Base-by-base conservation (phyloP, 1,140 invertebrate species). In the Thereuonema tuberculata region DNA sequence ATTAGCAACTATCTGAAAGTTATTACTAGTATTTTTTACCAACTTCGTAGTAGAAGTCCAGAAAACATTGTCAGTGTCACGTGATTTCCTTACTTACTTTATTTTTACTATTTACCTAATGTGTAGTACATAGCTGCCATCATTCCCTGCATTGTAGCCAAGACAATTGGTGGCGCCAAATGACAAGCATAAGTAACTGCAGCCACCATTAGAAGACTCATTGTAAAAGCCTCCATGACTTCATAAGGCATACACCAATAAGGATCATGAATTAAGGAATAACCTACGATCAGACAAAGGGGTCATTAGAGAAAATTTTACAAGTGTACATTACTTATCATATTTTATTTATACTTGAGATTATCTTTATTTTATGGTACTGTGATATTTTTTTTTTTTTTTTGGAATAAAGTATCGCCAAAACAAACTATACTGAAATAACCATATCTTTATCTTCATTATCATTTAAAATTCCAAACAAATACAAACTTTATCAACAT, bases 201-300 rank as follows among this genome's bases (percentile, higher is more conserved):
- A 1, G 87, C 85, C 0, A 87, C 88, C 70, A 86, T 86, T 63
- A 86, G 83, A 50, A 93, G 72, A 17, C 85, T 85, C 62, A 85
- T 83, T n/a, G 87, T 90, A 53, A 91, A 81, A 1, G 83, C 84
- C 76, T 91, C 87, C 71, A 90, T 76, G 14, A 84, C 82, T 74
- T 93, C 89, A 67, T 90, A 87, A 27, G 86, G 79, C 43, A 93
- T 72, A 61, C 84, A 85, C 67, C 82, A 77, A 85, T 85, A 89
- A 15, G 86, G 85, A 70, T 87, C 83, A 68, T 83, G 81, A 63
- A 93, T 84, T 56, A 89, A 69, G 0, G 88, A 89, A 69, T 90
- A 91, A 43, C 84, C 83, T 85, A 68, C 17, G 23, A 43, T 43
- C 9, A 43, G n/a, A 43, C 37, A n/a, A 43, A 43, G n/a, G n/a